Percentiles rank a stretch among this genome's conserved stretches.
Evolutionary conservation across 2,113 vertebrate genomes (phyloP).

Genomic region (Mormoops blainvillei): DNA sequence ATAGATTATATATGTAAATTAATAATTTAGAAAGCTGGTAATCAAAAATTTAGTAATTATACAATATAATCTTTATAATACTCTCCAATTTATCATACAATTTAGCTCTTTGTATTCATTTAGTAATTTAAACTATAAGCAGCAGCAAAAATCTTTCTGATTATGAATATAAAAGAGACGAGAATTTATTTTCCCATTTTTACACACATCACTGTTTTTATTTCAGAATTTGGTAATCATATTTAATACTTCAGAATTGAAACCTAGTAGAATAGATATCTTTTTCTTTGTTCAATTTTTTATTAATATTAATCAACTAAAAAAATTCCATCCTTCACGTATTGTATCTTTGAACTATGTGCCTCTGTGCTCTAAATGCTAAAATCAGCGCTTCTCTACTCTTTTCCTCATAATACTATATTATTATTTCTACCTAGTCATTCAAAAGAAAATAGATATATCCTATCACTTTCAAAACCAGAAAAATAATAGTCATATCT

Average conservation of each 20-base stretch:
- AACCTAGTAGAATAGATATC: not conserved
- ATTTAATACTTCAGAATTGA: slow-evolving; percentile 22
- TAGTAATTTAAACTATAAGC: slow-evolving; percentile 31
- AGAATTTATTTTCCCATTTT: slow-evolving; percentile 20
- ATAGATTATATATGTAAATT: not conserved
- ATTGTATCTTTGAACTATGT: not conserved
- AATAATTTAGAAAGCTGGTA: not conserved
- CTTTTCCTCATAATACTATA: not conserved
- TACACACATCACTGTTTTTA: not conserved
- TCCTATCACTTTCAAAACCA: not conserved
- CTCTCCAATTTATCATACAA: slow-evolving; percentile 7
- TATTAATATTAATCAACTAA: not conserved
- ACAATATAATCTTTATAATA: not conserved
- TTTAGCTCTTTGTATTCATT: slow-evolving; percentile 11
- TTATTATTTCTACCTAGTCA: not conserved
- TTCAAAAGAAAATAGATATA: not conserved
- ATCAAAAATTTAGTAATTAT: slow-evolving; percentile 34
- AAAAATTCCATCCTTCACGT: not conserved
- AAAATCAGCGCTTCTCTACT: not conserved
- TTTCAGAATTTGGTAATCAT: not conserved
- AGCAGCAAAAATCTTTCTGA: not conserved
- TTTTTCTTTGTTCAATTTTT: not conserved
- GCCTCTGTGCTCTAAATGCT: not conserved
- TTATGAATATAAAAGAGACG: not conserved
- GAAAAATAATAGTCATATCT: not conserved